These are phyloP conservation scores for Drosophila colorata DNA, from an alignment of 2,888 invertebrate species.

Conservation along the genomic window DNA sequence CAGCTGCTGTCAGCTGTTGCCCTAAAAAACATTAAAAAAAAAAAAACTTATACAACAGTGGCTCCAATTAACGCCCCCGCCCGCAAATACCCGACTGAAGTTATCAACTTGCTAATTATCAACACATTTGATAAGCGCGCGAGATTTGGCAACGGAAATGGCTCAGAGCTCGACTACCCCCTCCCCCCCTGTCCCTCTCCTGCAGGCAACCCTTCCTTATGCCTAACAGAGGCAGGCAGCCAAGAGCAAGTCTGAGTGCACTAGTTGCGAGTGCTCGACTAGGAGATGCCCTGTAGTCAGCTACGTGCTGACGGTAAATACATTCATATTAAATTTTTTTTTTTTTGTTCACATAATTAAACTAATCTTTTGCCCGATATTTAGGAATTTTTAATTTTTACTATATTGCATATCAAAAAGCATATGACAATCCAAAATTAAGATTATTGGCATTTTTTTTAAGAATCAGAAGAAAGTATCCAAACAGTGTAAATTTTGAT, in stretches of 20 bases:
- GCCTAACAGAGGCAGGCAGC: conserved; percentile 1
- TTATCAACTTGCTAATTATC: conserved; percentile 70
- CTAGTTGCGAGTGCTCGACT: not conserved
- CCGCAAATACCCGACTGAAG: conserved; percentile 9
- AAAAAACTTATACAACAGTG: not conserved
- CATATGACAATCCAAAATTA: no score
- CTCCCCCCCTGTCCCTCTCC: no score
- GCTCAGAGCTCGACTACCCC: conserved; percentile 6
- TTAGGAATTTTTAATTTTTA: no score
- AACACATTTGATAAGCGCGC: conserved; percentile 61
- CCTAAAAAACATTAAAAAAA: not conserved
- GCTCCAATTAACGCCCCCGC: conserved; percentile 5
- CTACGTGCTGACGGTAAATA: not conserved
- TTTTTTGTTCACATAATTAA: no score
- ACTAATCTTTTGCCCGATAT: no score
- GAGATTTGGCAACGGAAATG: conserved; percentile 52
- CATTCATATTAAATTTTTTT: no score
- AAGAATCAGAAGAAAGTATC: no score
- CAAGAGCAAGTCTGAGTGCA: not conserved
- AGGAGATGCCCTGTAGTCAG: not conserved
- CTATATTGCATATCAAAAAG: no score
- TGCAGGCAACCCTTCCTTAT: not conserved
- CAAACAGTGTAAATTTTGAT: no score
- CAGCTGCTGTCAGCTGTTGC: conserved; percentile 2
- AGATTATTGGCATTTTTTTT: no score